phyloP scores from a whole-genome alignment of 2,888 invertebrate species.

The Nebria brevicollis region DNA sequence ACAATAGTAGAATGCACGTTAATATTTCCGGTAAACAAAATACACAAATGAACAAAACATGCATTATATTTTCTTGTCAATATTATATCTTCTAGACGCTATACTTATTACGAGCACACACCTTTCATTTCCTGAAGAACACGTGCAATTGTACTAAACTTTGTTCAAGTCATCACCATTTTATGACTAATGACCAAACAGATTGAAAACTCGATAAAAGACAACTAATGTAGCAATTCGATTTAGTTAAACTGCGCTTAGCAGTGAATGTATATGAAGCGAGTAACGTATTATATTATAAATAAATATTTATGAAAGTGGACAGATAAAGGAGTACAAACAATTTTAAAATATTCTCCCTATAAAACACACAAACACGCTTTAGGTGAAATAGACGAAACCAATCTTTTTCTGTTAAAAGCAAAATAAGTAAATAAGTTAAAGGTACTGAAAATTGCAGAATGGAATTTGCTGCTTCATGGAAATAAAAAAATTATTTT shows the following conservation, averaged over 20 bases:
- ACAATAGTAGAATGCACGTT: background rate
- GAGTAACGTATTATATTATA: no score
- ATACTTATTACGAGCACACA: background rate
- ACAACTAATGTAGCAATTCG: background rate
- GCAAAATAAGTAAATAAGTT: no score
- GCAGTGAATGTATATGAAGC: background rate
- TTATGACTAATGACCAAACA: background rate
- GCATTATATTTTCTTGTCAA: conserved; percentile 1
- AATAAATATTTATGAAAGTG: no score
- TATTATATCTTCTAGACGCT: background rate
- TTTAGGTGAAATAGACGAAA: no score
- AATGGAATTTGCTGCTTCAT: no score
- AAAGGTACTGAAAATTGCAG: no score
- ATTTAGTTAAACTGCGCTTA: background rate
- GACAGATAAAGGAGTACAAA: no score
- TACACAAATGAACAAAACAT: background rate
- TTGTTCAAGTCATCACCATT: background rate
- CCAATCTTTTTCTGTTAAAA: no score
- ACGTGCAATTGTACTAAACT: background rate
- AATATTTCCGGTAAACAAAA: background rate
- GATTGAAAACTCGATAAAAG: background rate
- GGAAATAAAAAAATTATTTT: no score
- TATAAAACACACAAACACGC: no score
- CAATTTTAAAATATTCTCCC: no score
- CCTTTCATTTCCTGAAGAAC: background rate